Percentiles rank a stretch among this genome's conserved stretches.
phyloP scores from a whole-genome alignment of 1,140 invertebrate species.

The Eciton burchellii region DNA sequence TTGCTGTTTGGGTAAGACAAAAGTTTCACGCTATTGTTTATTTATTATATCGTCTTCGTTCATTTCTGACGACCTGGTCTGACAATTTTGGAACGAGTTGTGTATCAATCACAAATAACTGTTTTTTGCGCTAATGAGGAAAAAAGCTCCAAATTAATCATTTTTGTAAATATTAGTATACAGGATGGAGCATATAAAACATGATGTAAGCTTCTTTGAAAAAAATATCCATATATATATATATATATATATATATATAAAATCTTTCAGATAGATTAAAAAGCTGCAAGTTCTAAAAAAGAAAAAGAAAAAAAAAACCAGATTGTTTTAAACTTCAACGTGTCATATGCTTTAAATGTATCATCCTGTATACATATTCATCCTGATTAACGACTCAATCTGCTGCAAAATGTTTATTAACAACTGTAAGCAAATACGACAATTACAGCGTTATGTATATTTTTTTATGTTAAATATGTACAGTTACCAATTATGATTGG shows the following conservation, averaged over 20 bases:
- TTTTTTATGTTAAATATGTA: slow-evolving; percentile 83
- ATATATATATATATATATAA: too few species aligned
- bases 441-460: slow-evolving; percentile 83
- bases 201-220: slow-evolving; percentile 18
- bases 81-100: slow-evolving; percentile 78
- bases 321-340: slow-evolving; percentile 17
- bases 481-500: slow-evolving; percentile 85
- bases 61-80: slow-evolving; percentile 69
- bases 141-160: slow-evolving; percentile 72
- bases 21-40: slow-evolving; percentile 66
- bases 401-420: slow-evolving; percentile 82
- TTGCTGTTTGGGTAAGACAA: slow-evolving; percentile 74
- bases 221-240: too few species aligned
- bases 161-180: slow-evolving; percentile 77
- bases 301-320: too few species aligned
- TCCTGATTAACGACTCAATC: slow-evolving; percentile 72
- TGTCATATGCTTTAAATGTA: slow-evolving; percentile 7
- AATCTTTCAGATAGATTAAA: too few species aligned
- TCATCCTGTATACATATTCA: slow-evolving; percentile 82
- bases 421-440: slow-evolving; percentile 82
- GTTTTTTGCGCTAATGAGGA: slow-evolving; percentile 58
- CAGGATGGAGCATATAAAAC: slow-evolving; percentile 8
- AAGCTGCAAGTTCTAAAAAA: too few species aligned
- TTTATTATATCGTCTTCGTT: slow-evolving; percentile 70
- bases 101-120: slow-evolving; percentile 68